phyloP scores from a whole-genome alignment of 2,888 invertebrate species.

The Sisyra nigra region DNA sequence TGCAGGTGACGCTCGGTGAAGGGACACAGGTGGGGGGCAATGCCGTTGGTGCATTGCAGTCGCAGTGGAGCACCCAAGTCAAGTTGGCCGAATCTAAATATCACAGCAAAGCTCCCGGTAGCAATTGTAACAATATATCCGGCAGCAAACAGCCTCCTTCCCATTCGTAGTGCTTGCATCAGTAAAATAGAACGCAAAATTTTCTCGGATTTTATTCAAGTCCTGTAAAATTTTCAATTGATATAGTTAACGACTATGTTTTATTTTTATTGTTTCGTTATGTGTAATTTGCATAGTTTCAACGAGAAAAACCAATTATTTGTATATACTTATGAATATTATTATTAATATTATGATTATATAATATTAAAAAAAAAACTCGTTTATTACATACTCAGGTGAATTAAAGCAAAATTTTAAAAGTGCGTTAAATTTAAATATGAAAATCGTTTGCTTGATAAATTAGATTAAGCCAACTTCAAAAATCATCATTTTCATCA shows the following conservation, averaged over 20 bases:
- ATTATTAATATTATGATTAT: background rate
- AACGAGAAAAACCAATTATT: background rate
- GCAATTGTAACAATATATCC: background rate
- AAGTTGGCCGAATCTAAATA: conserved; percentile 31
- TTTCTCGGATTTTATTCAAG: background rate
- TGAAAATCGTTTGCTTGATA: conserved; percentile 2
- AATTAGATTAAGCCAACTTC: conserved; percentile 5
- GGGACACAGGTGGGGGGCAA: conserved; percentile 20
- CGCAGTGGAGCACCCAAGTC: conserved; percentile 11
- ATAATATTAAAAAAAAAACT: background rate
- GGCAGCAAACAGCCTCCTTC: conserved; percentile 4
- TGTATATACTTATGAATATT: background rate
- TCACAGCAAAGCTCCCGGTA: conserved; percentile 22
- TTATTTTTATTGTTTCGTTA: background rate
- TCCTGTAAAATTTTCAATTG: background rate
- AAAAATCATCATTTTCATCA: background rate
- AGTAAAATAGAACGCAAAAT: conserved; percentile 1
- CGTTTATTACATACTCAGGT: conserved; percentile 3
- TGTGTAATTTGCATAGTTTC: background rate
- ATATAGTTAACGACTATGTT: background rate
- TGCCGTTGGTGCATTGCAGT: conserved; percentile 23
- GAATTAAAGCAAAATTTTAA: background rate
- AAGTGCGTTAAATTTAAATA: background rate
- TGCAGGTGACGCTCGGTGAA: conserved; percentile 9
- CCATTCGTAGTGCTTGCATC: conserved; percentile 2